Evolutionary conservation across 2,888 invertebrate species (phyloP), one percentile per base, ranked within the genome.

Genomic region (Bombylius discolor): DNA sequence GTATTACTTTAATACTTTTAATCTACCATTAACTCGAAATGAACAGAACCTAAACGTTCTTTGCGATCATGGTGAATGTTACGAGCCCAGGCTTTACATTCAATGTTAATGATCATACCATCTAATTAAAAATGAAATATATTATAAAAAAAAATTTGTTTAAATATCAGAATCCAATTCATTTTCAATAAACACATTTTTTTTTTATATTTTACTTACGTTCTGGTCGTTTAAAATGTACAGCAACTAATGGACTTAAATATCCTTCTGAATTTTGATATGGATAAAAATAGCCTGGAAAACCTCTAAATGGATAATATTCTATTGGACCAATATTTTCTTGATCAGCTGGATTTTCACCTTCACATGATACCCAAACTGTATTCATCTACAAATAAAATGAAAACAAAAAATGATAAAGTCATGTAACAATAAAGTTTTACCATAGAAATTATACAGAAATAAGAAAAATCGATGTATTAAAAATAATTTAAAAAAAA

Each of bases 361-460:
- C 97, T 66, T 89, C 85, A 71, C 97, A 98, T 7, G 90, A 87
- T 13, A 97, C 83, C 87, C 94, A 95, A 62, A 96, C 82, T 65
- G 89, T 89, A 68, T 89, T 84, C 60, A 87, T 73, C 83, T 89
- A 68, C 23, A 75, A 52, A 47, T 4, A 74, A 56, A 65, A 62
- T 51, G 55, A 68, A 32, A 75, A 51, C 73, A 56, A 65, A 61
- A 23, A 23, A 23, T 1, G 3, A 23, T 1, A 23, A 23, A 23
- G 3, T 23, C 3, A 23, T 23, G 23, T 23, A 23, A 23, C 23
- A 23, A n/a, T n/a, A n/a, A n/a, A n/a, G n/a, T n/a, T n/a, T n/a
- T n/a, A n/a, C n/a, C n/a, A n/a, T n/a, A n/a, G n/a, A n/a, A n/a
- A n/a, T n/a, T n/a, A n/a, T n/a, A n/a, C n/a, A 23, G 23, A 23